Evolutionary conservation across 2,888 invertebrate species (phyloP), one percentile per base, ranked within the genome.

Genomic region (Cheilosia pagana): DNA sequence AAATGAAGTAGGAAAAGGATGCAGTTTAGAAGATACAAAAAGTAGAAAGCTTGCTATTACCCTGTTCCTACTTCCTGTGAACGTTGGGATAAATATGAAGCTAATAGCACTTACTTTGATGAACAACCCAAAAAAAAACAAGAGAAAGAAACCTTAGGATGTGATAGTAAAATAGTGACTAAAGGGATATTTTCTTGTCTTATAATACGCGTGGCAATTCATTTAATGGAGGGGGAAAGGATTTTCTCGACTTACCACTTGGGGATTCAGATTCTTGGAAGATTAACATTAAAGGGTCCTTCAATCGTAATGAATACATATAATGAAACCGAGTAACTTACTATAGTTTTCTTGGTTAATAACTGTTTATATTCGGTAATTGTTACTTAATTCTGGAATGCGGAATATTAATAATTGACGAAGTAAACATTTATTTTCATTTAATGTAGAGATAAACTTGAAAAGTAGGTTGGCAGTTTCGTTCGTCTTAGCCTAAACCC

Each of bases 81-180:
- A 67, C 14, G 23, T 23, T 35, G 43, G 45, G 55, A 75, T 68
- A 67, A 67, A 75, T 81, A 43, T 70, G 70, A 75, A 59, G 67
- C 76, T 48, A 28, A 65, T 48, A 45, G 70, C 71, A 81, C 81
- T 76, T 67, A 71, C 74, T 67, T 81, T 75, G 67, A 81, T 70
- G 76, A 76, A 75, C 31, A 60, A 50, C 41, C 50, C 41, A 65
- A 41, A 71, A 35, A 8, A 10, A 55, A 14, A 12, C 23, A 52
- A 19, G 41, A 41, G 25, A n/a, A 41, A 50, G 25, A 12, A 19
- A 50, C 50, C 8, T 35, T 35, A 10, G 3, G 0, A 10, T 14
- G n/a, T 6, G 41, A 1, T 14, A 7, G 43, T 43, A 31, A 39
- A 10, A 39, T 35, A 35, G 43, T 43, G 43, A 10, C 21, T 7